Evolutionary conservation across 2,113 vertebrate genomes (phyloP).

Genomic region (Barnardius zonarius): DNA sequence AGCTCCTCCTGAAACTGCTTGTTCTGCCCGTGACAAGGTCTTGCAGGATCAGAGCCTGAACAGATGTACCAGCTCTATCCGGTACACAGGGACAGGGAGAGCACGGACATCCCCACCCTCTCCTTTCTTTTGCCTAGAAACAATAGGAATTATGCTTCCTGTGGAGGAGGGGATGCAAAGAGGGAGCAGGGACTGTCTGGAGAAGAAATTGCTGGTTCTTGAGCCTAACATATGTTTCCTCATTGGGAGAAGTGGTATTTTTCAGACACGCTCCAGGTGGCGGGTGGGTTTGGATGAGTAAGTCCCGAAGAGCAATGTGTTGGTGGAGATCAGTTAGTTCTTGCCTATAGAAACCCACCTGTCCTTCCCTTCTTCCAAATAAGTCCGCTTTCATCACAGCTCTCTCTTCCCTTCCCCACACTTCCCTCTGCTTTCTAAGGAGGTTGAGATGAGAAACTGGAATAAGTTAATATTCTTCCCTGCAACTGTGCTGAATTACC

Average conservation of each 20-base stretch:
- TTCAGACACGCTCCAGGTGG: neutral
- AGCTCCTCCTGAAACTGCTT: neutral
- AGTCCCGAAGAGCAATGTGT: neutral
- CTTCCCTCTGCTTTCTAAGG: neutral
- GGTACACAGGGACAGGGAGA: neutral
- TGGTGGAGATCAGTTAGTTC: neutral
- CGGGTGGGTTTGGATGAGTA: slow-evolving; percentile 31
- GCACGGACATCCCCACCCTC: neutral
- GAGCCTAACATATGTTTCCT: neutral
- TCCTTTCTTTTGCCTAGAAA: neutral
- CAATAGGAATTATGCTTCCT: neutral
- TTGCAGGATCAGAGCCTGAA: neutral
- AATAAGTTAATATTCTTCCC: neutral
- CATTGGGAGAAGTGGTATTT: neutral
- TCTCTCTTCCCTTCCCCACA: neutral
- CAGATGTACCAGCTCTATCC: neutral
- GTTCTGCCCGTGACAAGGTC: neutral
- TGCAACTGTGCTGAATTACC: neutral
- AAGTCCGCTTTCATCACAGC: neutral
- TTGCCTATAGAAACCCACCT: neutral
- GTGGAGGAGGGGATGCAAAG: neutral
- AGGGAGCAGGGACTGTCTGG: neutral
- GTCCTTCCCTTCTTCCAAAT: neutral
- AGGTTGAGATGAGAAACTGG: neutral
- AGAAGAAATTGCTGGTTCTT: neutral